phyloP scores from a whole-genome alignment of 1,140 invertebrate species.

The Tetramorium parvispinum region DNA sequence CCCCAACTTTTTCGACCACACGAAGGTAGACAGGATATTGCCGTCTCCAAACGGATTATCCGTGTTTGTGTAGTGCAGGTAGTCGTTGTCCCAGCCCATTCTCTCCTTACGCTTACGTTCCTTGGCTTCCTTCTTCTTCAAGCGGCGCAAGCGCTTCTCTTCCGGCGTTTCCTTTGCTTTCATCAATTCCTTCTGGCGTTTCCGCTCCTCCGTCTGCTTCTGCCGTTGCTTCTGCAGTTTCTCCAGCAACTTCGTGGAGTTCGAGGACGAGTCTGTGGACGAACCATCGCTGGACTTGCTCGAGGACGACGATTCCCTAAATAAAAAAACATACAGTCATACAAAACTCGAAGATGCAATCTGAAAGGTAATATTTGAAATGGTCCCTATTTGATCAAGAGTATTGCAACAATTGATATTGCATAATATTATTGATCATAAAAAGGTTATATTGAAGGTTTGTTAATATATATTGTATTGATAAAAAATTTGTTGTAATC shows the following conservation, averaged over 20 bases:
- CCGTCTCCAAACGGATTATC: slow-evolving; percentile 99
- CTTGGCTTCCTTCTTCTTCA: slow-evolving; percentile 96
- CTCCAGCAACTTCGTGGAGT: slow-evolving; percentile 90
- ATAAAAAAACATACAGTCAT: background rate
- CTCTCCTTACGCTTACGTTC: slow-evolving; percentile 94
- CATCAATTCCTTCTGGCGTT: slow-evolving; percentile 92
- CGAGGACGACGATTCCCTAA: slow-evolving; percentile 48
- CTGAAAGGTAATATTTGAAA: background rate
- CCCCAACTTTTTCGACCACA: slow-evolving; percentile 98
- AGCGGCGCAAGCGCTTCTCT: slow-evolving; percentile 94
- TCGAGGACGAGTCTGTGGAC: slow-evolving; percentile 84
- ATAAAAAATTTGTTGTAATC: no score
- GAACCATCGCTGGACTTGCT: slow-evolving; percentile 57
- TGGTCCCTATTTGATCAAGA: no score
- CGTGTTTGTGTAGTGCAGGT: slow-evolving; percentile 98
- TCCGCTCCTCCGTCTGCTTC: slow-evolving; percentile 88
- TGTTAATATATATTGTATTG: no score
- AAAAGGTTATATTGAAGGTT: no score
- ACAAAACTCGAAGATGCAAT: background rate
- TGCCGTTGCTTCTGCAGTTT: slow-evolving; percentile 90
- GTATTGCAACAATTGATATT: no score
- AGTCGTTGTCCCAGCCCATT: slow-evolving; percentile 99
- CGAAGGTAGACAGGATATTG: slow-evolving; percentile 96
- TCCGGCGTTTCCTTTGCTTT: slow-evolving; percentile 98
- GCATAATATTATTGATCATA: no score